Conservation (phyloP, 2,797 vertebrate species). For the Sparidentex hasta region DNA sequence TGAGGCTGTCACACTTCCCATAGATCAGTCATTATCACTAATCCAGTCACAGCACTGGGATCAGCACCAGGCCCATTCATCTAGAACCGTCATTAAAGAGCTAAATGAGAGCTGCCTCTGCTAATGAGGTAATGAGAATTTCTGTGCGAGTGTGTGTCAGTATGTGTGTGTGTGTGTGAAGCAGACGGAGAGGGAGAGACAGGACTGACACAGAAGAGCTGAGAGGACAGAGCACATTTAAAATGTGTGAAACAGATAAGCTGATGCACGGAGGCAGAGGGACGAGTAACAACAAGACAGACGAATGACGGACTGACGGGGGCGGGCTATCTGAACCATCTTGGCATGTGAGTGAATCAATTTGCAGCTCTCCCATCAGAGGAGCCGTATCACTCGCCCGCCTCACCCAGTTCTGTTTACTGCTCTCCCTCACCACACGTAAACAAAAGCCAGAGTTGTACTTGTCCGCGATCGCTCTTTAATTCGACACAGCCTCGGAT, state of each 20-base stretch:
- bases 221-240: conserved; percentile 37
- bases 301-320: conserved; percentile 19
- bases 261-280: conserved; percentile 10
- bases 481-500: conserved; percentile 80
- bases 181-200: conserved; percentile 18
- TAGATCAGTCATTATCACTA: conserved; percentile 86
- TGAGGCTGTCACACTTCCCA: conserved; percentile 86
- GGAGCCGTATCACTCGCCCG: conserved; percentile 49
- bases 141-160: conserved; percentile 55
- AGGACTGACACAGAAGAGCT: conserved; percentile 28
- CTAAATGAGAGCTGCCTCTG: conserved; percentile 86
- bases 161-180: conserved; percentile 18
- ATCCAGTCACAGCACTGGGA: conserved; percentile 85
- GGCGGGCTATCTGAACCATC: conserved; percentile 37
- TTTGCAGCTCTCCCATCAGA: conserved; percentile 65
- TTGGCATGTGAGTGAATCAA: conserved; percentile 56
- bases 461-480: conserved; percentile 79
- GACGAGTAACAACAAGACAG: conserved; percentile 12
- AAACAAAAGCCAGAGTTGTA: conserved; percentile 81
- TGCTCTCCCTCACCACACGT: conserved; percentile 66
- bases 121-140: conserved; percentile 86
- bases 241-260: conserved; percentile 35
- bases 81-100: conserved; percentile 85
- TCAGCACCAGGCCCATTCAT: conserved; percentile 84
- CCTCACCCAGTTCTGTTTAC: conserved; percentile 77